Evolutionary conservation across 2,113 vertebrate genomes (phyloP).

Genomic region (Tragelaphus buxtoni): DNA sequence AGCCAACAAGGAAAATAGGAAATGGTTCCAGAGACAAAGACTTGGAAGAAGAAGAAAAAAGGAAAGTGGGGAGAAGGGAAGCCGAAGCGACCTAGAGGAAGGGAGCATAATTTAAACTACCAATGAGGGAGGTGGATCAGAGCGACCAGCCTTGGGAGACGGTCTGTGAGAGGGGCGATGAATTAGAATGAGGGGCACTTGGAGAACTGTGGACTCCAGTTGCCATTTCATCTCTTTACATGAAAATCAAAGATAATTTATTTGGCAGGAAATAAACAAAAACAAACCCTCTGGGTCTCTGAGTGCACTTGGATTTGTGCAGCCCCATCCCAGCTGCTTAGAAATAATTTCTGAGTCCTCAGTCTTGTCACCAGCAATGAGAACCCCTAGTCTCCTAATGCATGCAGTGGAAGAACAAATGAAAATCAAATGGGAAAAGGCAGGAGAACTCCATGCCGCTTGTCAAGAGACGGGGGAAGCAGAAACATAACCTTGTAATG

Average conservation of each 20-base stretch:
- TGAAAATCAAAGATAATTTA: not conserved
- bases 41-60: not conserved
- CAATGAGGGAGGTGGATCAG: not conserved
- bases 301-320: not conserved
- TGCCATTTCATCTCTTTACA: not conserved
- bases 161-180: fast-evolving
- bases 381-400: not conserved
- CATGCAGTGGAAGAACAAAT: slow-evolving; percentile 25
- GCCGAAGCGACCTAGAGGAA: not conserved
- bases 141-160: not conserved
- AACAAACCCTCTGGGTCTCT: not conserved
- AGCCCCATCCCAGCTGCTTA: not conserved
- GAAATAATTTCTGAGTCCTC: slow-evolving; percentile 41
- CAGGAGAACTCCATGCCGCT: slow-evolving; percentile 27
- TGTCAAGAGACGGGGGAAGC: slow-evolving; percentile 37
- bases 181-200: not conserved
- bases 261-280: slow-evolving; percentile 4
- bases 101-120: not conserved
- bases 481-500: slow-evolving; percentile 61
- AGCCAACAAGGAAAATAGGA: not conserved
- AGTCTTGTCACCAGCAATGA: slow-evolving; percentile 42
- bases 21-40: not conserved
- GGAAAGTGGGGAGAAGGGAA: not conserved
- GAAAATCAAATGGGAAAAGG: slow-evolving; percentile 61
- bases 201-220: not conserved